These are phyloP conservation scores for Seriola aureovittata DNA, from an alignment of 2,113 vertebrate species.

Conservation along the genomic window DNA sequence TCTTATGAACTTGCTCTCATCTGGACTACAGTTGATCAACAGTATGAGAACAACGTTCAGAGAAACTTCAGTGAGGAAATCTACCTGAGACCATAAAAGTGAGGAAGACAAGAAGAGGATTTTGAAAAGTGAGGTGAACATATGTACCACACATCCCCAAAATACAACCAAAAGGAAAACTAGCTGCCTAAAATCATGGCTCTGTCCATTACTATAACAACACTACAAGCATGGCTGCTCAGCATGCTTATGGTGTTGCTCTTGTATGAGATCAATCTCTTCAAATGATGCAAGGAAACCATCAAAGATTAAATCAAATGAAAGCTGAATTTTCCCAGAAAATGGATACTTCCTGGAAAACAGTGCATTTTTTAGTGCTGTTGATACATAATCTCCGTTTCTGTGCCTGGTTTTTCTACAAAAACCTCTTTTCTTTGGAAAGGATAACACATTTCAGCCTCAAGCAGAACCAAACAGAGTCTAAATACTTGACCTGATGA, in stretches of 20 bases:
- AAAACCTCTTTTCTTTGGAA: not conserved
- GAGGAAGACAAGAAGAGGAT: too few relatives aligned
- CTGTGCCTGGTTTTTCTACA: not conserved
- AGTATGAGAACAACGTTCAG: not conserved
- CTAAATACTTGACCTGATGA: too few relatives aligned
- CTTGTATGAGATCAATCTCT: not conserved
- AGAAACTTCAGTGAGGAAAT: not conserved
- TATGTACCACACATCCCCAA: not conserved
- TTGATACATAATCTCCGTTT: not conserved
- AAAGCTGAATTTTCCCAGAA: not conserved
- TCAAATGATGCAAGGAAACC: not conserved
- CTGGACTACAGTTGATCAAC: not conserved
- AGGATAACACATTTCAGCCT: not conserved
- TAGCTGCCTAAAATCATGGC: not conserved
- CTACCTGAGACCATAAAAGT: not conserved
- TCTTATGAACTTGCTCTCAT: not conserved
- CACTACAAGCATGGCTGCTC: not conserved
- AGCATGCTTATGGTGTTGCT: not conserved
- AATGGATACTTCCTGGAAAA: not conserved
- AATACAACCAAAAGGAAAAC: not conserved
- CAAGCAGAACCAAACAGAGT: too few relatives aligned
- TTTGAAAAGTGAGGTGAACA: not conserved
- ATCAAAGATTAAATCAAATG: not conserved
- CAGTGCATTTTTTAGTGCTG: not conserved
- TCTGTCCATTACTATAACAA: constrained; percentile 16